Evolutionary conservation across 2,797 vertebrate genomes (phyloP).

Genomic region (Lithobates pipiens): DNA sequence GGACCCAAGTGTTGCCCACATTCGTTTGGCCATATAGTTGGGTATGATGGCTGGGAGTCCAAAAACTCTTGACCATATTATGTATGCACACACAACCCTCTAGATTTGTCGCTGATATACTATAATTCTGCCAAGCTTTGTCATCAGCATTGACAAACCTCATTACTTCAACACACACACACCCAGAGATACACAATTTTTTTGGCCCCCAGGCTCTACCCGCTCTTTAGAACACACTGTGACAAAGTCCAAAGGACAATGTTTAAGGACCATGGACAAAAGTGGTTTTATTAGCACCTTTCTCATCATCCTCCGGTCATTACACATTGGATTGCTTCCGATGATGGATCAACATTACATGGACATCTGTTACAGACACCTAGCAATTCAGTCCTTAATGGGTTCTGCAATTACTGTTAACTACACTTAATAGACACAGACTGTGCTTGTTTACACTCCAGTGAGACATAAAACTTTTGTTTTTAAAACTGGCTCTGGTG

Average conservation of each 20-base stretch:
- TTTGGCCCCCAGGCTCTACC: not conserved
- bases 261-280: not conserved
- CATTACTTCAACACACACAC: not conserved
- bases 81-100: no score
- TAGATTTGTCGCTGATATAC: no score
- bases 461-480: not conserved
- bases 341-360: constrained; percentile 1
- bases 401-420: not conserved
- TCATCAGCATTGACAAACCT: not conserved
- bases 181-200: not conserved
- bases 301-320: constrained; percentile 13
- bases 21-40: no score
- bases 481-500: not conserved
- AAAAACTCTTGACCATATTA: no score
- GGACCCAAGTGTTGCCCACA: no score
- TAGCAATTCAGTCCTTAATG: constrained; percentile 9
- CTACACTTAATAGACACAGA: not conserved
- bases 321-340: constrained; percentile 42
- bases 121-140: not conserved
- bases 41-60: no score
- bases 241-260: constrained; percentile 14
- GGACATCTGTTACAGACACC: constrained; percentile 23
- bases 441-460: not conserved
- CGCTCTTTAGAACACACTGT: not conserved
- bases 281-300: constrained; percentile 40